A percentile compares a stretch with the other conserved stretches of the same genome.
Evolutionary conservation across 2,113 vertebrate genomes (phyloP).

Genomic region (Sceloporus tristichus): DNA sequence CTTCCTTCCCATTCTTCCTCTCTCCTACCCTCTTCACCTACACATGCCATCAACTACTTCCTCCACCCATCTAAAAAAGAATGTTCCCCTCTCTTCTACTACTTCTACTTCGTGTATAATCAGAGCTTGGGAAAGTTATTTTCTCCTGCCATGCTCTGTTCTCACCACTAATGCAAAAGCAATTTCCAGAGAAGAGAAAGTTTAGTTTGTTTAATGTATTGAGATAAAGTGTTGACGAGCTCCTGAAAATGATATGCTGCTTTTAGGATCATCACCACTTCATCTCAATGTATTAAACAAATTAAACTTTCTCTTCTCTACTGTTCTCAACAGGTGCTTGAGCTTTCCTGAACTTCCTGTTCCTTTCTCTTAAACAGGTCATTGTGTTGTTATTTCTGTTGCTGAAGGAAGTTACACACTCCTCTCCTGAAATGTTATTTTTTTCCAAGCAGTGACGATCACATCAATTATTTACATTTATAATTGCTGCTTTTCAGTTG

Average conservation of each 20-base stretch:
- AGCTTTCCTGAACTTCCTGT: background rate
- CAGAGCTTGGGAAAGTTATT: too few relatives aligned
- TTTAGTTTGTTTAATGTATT: too few relatives aligned
- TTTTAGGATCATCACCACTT: background rate
- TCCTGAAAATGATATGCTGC: too few relatives aligned
- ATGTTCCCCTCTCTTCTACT: too few relatives aligned
- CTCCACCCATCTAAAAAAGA: too few relatives aligned
- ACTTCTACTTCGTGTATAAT: too few relatives aligned
- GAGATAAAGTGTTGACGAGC: too few relatives aligned
- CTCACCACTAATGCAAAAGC: background rate
- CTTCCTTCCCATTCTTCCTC: too few relatives aligned
- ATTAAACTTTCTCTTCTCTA: background rate
- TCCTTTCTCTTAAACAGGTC: background rate
- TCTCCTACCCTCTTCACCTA: too few relatives aligned
- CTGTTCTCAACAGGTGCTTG: background rate
- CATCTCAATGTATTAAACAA: background rate
- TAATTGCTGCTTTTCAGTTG: slow-evolving; percentile 16
- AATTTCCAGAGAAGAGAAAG: background rate
- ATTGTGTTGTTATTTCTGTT: background rate
- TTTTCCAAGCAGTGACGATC: background rate
- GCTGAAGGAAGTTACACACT: background rate
- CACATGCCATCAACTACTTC: too few relatives aligned
- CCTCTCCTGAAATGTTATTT: background rate
- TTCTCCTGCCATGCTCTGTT: too few relatives aligned
- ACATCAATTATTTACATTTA: slow-evolving; percentile 16